Conservation (phyloP, 2,113 vertebrate species). For the Cynoglossus semilaevis region DNA sequence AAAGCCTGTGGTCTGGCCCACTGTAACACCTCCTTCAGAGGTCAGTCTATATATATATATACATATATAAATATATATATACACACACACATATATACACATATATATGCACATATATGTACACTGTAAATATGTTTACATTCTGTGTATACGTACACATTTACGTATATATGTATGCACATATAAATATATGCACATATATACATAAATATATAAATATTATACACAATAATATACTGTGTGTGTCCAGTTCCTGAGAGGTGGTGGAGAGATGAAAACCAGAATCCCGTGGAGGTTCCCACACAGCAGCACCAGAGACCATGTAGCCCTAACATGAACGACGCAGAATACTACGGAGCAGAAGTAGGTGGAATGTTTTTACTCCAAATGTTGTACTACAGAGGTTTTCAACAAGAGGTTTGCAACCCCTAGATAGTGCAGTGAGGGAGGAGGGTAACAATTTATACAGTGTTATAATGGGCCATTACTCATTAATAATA, state of each 20-base stretch:
- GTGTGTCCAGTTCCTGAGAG: conserved; percentile 64
- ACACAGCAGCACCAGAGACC: conserved; percentile 67
- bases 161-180: too few relatives aligned
- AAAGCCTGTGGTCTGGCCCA: conserved; percentile 45
- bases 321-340: conserved; percentile 67
- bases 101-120: background rate
- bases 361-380: conserved; percentile 74
- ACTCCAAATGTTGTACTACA: background rate
- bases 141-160: too few relatives aligned
- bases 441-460: too few relatives aligned
- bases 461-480: too few relatives aligned
- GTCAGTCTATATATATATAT: conserved; percentile 12
- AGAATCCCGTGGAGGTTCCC: conserved; percentile 72
- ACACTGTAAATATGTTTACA: background rate
- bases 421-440: too few relatives aligned
- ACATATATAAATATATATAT: too few relatives aligned
- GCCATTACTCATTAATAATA: too few relatives aligned
- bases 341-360: conserved; percentile 69
- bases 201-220: too few relatives aligned
- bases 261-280: conserved; percentile 72
- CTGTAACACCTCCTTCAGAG: conserved; percentile 66
- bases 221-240: background rate
- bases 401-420: too few relatives aligned
- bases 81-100: too few relatives aligned
- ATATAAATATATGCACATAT: too few relatives aligned